These are phyloP conservation scores for Caenorhabditis elegans DNA, from an alignment of 1,140 invertebrate genomes.

Conservation along the genomic window DNA sequence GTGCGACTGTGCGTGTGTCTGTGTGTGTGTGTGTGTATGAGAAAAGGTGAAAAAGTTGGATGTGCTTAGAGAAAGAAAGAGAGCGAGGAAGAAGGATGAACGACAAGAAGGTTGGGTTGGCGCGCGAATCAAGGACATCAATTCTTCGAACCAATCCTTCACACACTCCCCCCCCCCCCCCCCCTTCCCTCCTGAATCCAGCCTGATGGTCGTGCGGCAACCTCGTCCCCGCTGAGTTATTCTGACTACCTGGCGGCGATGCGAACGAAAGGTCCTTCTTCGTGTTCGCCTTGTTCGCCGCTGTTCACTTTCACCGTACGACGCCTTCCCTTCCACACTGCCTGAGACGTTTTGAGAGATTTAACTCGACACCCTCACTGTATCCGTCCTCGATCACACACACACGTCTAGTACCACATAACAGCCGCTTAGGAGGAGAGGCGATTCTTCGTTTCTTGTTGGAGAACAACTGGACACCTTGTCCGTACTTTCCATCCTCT, in stretches of 20 bases:
- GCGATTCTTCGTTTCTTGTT: not conserved
- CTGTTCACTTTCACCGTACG: conserved; percentile 16
- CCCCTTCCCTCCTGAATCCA: no score
- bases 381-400: not conserved
- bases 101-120: not conserved
- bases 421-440: conserved; percentile 20
- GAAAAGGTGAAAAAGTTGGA: conserved; percentile 20
- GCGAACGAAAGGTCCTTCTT: not conserved
- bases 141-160: conserved; percentile 22
- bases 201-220: not conserved
- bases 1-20: not conserved
- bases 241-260: conserved; percentile 6
- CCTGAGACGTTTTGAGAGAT: conserved; percentile 11
- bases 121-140: conserved; percentile 32
- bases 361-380: conserved; percentile 24
- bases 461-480: conserved; percentile 29
- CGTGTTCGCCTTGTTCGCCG: conserved; percentile 6
- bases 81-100: not conserved
- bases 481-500: conserved; percentile 26
- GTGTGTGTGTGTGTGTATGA: not conserved
- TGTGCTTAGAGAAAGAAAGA: conserved; percentile 4
- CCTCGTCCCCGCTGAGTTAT: not conserved
- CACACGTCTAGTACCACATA: conserved; percentile 27
- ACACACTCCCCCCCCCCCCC: no score
- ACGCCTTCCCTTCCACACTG: not conserved